phyloP scores from a whole-genome alignment of 2,888 invertebrate genomes.

The Argyresthia albistria region DNA sequence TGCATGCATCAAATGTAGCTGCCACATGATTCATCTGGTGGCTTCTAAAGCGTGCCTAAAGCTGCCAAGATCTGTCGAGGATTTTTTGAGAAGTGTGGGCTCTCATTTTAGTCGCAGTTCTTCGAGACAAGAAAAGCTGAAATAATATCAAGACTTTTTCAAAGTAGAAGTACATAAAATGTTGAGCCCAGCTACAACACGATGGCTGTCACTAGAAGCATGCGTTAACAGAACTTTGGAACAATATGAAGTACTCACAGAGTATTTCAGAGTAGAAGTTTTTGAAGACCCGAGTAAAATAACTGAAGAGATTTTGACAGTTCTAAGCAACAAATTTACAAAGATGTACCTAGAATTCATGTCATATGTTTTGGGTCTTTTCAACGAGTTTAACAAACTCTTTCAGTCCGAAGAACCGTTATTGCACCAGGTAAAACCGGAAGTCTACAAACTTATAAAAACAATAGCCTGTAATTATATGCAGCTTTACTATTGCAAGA shows the following conservation, averaged over 20 bases:
- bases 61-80: conserved; percentile 24
- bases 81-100: conserved; percentile 18
- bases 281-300: conserved; percentile 10
- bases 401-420: conserved; percentile 6
- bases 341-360: not conserved
- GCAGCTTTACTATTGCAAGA: not conserved
- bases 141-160: not conserved
- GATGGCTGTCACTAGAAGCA: conserved; percentile 13
- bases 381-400: not conserved
- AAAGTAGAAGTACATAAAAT: conserved; percentile 12
- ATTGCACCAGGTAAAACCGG: conserved; percentile 11
- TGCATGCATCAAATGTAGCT: conserved; percentile 24
- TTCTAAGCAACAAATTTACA: not conserved
- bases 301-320: conserved; percentile 7
- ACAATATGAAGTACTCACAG: conserved; percentile 9
- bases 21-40: conserved; percentile 27
- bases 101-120: conserved; percentile 11
- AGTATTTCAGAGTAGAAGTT: conserved; percentile 9
- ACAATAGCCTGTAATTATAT: conserved; percentile 3
- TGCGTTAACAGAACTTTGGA: conserved; percentile 11
- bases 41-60: conserved; percentile 25
- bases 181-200: conserved; percentile 10
- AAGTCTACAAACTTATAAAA: conserved; percentile 8
- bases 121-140: conserved; percentile 5
- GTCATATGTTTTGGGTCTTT: not conserved